Base-by-base conservation (phyloP, 1,140 invertebrate genomes). In the Zaprionus nigranus region DNA sequence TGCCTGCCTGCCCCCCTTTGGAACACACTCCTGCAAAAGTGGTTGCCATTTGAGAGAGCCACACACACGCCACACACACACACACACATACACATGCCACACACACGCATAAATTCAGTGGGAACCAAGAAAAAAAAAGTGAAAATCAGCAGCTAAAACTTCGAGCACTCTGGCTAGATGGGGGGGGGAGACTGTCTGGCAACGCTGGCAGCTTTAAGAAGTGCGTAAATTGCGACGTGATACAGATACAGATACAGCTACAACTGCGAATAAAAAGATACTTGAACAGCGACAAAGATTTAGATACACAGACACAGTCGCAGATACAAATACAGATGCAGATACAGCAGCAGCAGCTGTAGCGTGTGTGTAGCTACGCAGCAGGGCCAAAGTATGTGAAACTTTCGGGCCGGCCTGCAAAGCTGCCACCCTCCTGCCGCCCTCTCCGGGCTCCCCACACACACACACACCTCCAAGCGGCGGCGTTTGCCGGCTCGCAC, bases 361-460 rank as follows among this genome's bases (percentile, higher is more conserved):
- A 34, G 57, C 24, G 38, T 61, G 26, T 43, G 70, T 59, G 71
- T 46, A 34, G 54, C 64, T 69, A 67, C 54, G 40, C 54, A 60
- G 43, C 62, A 57, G 30, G 24, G 38, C 36, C 60, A 57, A 80
- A 82, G 73, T 70, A 80, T 74, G 69, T 68, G 68, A 67, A 79
- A 68, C 68, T 69, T 78, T 58, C 28, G 28, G 56, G 6, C 34
- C 38, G 30, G 11, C 59, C 67, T 12, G 13, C 38, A 46, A 17
- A 43, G 40, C 17, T 26, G 11, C 58, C 11, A 12, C 9, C 30
- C 30, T 34, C 2, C 7, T 7, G n/a, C n/a, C n/a, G n/a, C n/a
- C 30, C 26, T 22, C 12, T 17, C 51, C 56, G 26, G 15, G 28
- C 30, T 13, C 13, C 36, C 3, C 67, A 13, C 12, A 53, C 43